Percentiles rank a stretch among this genome's conserved stretches.
Conservation (phyloP, 2,797 vertebrate genomes). For the Cossypha heuglini region DNA sequence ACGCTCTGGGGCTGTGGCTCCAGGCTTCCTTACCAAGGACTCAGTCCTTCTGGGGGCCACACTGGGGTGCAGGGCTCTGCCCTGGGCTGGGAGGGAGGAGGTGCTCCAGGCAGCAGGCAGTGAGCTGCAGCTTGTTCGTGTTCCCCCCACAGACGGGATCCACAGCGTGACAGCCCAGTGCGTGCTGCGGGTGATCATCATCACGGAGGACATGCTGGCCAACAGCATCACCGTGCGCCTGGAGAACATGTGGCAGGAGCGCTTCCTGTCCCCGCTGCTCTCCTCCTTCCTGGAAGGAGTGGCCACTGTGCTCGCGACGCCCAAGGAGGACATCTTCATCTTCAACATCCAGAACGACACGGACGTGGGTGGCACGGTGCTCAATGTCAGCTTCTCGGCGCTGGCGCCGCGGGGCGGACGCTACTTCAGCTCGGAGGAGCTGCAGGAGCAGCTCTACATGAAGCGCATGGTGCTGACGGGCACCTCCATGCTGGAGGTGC, state of each 20-base stretch:
- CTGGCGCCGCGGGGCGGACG: slow-evolving; percentile 82
- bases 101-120: not conserved
- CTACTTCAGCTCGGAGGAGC: slow-evolving; percentile 93
- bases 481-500: slow-evolving; percentile 91
- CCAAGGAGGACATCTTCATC: slow-evolving; percentile 92
- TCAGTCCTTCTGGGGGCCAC: fast-evolving
- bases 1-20: not conserved
- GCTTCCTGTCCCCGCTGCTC: slow-evolving; percentile 91
- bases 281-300: slow-evolving; percentile 92
- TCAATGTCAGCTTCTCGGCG: slow-evolving; percentile 95
- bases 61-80: not conserved
- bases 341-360: slow-evolving; percentile 97
- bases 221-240: slow-evolving; percentile 96
- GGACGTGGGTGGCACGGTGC: slow-evolving; percentile 84
- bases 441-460: slow-evolving; percentile 97
- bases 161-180: slow-evolving; percentile 94
- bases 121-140: not conserved
- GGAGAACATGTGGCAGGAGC: slow-evolving; percentile 98
- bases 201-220: slow-evolving; percentile 95
- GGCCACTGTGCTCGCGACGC: slow-evolving; percentile 89
- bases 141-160: slow-evolving; percentile 83
- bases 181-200: slow-evolving; percentile 90
- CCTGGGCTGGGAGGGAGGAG: not conserved
- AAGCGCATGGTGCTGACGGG: slow-evolving; percentile 89
- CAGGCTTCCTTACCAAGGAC: not conserved